Conservation (phyloP, 2,113 vertebrate genomes). For the Aegotheles bennettii region DNA sequence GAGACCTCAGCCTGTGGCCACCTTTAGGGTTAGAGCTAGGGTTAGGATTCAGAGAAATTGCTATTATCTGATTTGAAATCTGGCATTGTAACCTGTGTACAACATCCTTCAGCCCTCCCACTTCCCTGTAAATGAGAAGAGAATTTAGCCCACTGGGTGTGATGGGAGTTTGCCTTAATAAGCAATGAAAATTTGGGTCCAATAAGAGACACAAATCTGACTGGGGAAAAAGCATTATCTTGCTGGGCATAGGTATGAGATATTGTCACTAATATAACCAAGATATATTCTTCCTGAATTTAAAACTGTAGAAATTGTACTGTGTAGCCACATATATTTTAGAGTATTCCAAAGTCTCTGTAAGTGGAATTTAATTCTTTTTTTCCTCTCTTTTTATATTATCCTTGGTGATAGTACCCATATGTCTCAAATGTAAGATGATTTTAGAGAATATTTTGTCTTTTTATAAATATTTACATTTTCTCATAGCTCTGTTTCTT, state of each 20-base stretch:
- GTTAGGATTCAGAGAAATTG: no score
- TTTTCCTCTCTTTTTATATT: neutral
- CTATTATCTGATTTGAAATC: conserved; percentile 25
- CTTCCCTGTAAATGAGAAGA: neutral
- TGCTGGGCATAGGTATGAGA: neutral
- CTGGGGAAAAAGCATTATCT: neutral
- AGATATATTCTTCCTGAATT: neutral
- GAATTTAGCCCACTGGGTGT: neutral
- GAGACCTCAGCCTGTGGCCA: no score
- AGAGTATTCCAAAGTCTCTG: neutral
- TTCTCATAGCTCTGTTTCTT: neutral
- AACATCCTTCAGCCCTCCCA: neutral
- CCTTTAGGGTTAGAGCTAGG: no score
- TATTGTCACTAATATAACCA: neutral
- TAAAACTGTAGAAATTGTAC: neutral
- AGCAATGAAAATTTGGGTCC: neutral
- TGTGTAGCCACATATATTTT: neutral
- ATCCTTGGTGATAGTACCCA: neutral
- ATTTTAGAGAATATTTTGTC: neutral
- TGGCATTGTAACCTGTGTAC: neutral
- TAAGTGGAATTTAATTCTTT: neutral
- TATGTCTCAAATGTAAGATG: neutral
- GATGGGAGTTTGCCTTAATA: neutral
- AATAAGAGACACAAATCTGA: neutral
- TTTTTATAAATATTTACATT: conserved; percentile 11